These are phyloP conservation scores for Emydoidea blandingii DNA, from an alignment of 2,797 vertebrate genomes.

Conservation along the genomic window DNA sequence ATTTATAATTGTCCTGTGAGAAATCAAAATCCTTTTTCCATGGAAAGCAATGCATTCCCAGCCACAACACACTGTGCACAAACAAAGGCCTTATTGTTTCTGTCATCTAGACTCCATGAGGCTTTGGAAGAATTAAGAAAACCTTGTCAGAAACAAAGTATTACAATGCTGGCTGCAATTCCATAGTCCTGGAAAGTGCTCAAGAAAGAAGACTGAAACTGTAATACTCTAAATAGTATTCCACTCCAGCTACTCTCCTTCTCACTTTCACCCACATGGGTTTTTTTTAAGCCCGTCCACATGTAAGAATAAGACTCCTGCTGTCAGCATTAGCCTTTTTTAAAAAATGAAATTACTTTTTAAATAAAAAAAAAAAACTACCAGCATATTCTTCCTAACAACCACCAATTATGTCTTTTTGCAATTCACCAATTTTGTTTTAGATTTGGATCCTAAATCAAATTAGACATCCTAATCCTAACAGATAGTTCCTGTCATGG, in stretches of 20 bases:
- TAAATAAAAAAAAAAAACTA: neutral
- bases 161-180: conserved; percentile 30
- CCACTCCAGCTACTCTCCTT: neutral
- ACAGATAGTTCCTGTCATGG: neutral
- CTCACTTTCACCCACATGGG: neutral
- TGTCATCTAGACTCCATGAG: conserved; percentile 42
- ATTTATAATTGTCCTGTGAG: neutral
- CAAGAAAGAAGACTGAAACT: conserved; percentile 27
- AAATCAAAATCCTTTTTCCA: conserved; percentile 44
- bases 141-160: conserved; percentile 40
- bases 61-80: conserved; percentile 25
- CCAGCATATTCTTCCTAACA: neutral
- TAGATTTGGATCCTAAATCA: neutral
- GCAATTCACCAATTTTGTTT: neutral
- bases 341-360: neutral
- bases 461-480: neutral
- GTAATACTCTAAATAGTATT: conserved; percentile 11
- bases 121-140: conserved; percentile 53
- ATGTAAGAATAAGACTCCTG: neutral
- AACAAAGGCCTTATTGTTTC: conserved; percentile 60
- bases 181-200: neutral
- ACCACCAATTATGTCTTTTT: neutral
- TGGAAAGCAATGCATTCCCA: conserved; percentile 13
- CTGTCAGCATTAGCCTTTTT: neutral
- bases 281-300: neutral